phyloP scores from a whole-genome alignment of 2,888 invertebrate genomes.

The Cataglyphis rosenhaueri region DNA sequence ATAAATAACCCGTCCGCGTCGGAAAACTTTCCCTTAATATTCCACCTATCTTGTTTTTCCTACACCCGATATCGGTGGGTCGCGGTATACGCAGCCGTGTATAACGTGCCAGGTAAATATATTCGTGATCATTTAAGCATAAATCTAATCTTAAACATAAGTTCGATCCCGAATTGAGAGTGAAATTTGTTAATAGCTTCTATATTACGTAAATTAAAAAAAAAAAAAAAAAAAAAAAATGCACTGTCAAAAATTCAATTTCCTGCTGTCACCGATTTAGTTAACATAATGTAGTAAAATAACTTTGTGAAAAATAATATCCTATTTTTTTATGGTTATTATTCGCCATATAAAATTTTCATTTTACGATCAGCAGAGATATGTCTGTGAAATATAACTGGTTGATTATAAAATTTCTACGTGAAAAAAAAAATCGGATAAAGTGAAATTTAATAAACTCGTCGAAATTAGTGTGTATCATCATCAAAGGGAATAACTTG shows the following conservation, averaged over 20 bases:
- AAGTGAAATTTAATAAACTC: constrained; percentile 28
- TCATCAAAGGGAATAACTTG: constrained; percentile 42
- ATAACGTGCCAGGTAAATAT: constrained; percentile 10
- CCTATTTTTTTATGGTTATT: not conserved
- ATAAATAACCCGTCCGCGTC: constrained; percentile 48
- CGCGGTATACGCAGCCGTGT: constrained; percentile 18
- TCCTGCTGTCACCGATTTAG: not conserved
- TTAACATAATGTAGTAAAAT: not conserved
- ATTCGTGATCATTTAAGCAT: constrained; percentile 16
- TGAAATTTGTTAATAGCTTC: not conserved
- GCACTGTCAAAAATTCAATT: not conserved
- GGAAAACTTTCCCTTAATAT: constrained; percentile 48
- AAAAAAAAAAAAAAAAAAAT: too few species aligned
- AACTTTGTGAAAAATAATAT: not conserved
- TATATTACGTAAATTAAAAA: not conserved
- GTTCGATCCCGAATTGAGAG: not conserved
- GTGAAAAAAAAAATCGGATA: not conserved
- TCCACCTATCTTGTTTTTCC: constrained; percentile 38
- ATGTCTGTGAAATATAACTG: constrained; percentile 15
- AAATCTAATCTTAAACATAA: not conserved
- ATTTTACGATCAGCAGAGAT: not conserved
- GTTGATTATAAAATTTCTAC: constrained; percentile 29
- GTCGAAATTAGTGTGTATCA: constrained; percentile 26
- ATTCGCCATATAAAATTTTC: not conserved
- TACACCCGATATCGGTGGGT: constrained; percentile 16